Percentiles rank a stretch among this genome's conserved stretches.
Evolutionary conservation across 2,797 vertebrate genomes (phyloP).

Genomic region (Sylvia borin): DNA sequence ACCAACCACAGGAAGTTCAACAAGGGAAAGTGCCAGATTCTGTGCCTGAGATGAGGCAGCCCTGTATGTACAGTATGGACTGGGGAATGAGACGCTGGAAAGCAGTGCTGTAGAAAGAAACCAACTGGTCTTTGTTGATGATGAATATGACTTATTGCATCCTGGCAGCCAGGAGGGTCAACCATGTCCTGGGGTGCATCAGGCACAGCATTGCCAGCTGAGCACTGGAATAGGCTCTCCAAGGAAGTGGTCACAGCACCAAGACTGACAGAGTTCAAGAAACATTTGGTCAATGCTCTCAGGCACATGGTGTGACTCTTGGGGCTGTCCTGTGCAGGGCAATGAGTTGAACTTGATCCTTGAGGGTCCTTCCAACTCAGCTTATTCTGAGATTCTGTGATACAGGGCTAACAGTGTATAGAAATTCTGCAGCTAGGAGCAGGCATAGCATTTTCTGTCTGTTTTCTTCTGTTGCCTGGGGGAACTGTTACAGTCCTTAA

Average conservation of each 20-base stretch:
- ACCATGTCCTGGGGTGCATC: background rate
- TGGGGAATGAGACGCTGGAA: background rate
- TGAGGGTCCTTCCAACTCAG: background rate
- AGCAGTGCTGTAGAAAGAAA: background rate
- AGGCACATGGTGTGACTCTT: background rate
- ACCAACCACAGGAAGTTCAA: background rate
- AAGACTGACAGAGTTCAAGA: background rate
- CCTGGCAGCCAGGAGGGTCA: background rate
- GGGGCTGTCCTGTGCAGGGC: background rate
- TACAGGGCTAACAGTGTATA: background rate
- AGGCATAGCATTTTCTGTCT: background rate
- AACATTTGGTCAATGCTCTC: background rate
- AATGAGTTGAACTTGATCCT: rapidly evolving
- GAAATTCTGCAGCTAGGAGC: background rate
- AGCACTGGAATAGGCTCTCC: background rate
- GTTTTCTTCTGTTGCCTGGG: background rate
- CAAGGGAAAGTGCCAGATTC: background rate
- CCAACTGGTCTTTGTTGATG: background rate
- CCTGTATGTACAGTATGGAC: background rate
- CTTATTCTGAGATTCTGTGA: background rate
- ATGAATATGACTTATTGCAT: background rate
- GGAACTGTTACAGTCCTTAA: background rate
- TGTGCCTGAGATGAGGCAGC: background rate
- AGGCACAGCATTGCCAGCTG: rapidly evolving
- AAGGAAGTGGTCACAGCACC: background rate